phyloP scores from a whole-genome alignment of 2,797 vertebrate genomes.

The Fratercula arctica region DNA sequence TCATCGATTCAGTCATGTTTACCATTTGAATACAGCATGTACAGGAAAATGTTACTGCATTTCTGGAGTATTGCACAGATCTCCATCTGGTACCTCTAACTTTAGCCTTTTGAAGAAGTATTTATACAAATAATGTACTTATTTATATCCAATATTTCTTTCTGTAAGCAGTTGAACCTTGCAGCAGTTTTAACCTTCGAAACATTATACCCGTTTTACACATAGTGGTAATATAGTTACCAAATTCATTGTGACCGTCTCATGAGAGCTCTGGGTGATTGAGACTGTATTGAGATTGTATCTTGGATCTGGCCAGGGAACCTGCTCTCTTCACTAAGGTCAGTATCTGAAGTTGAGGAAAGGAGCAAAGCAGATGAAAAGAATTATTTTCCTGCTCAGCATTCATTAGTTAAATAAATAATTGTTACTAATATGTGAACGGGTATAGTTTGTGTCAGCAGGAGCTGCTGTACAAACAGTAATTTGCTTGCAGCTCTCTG shows the following conservation, averaged over 20 bases:
- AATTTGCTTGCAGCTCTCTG: background rate
- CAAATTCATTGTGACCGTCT: background rate
- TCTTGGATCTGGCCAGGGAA: background rate
- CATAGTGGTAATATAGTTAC: background rate
- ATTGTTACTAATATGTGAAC: background rate
- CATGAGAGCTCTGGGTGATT: background rate
- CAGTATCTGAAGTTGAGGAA: background rate
- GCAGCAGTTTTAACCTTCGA: background rate
- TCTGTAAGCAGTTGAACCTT: background rate
- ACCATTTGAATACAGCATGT: background rate
- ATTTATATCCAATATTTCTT: constrained; percentile 6
- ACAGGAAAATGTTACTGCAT: background rate
- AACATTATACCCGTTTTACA: background rate
- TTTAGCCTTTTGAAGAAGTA: background rate
- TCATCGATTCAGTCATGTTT: background rate
- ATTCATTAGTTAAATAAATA: background rate
- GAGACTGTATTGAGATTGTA: background rate
- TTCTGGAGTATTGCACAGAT: background rate
- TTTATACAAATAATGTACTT: constrained; percentile 29
- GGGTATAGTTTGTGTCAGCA: background rate
- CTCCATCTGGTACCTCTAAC: background rate
- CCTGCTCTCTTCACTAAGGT: background rate
- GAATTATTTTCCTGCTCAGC: background rate
- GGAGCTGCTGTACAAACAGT: background rate
- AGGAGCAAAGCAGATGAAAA: background rate